These are phyloP conservation scores for Epirrita christyi DNA, from an alignment of 2,888 invertebrate genomes.

Conservation along the genomic window DNA sequence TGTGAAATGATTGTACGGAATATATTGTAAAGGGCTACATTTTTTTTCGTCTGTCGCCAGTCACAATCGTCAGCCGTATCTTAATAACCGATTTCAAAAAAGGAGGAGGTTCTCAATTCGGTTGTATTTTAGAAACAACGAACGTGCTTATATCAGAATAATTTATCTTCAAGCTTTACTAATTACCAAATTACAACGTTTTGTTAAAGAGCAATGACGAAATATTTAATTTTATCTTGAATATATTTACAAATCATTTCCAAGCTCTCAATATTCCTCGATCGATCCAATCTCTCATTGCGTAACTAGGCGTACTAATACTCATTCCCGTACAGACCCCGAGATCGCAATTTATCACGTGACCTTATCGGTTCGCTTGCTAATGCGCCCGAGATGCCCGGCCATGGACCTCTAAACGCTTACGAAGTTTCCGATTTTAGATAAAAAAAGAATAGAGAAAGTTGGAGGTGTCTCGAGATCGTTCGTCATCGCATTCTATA, in stretches of 20 bases:
- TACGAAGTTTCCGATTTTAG: slow-evolving; percentile 11
- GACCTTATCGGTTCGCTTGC: slow-evolving; percentile 21
- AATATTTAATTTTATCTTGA: background rate
- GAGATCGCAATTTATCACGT: slow-evolving; percentile 30
- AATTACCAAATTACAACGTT: too few relatives aligned
- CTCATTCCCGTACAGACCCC: slow-evolving; percentile 9
- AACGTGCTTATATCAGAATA: too few relatives aligned
- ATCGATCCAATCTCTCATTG: slow-evolving; percentile 18
- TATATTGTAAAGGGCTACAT: too few relatives aligned
- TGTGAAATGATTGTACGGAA: too few relatives aligned
- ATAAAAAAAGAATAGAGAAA: background rate
- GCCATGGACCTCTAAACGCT: slow-evolving; percentile 19
- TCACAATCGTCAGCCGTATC: too few relatives aligned
- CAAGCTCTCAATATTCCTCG: background rate
- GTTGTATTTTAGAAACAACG: too few relatives aligned
- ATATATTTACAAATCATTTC: background rate
- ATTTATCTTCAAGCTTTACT: too few relatives aligned
- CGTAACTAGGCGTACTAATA: slow-evolving; percentile 19
- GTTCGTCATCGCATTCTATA: background rate
- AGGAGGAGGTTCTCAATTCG: too few relatives aligned
- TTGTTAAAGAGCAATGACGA: too few relatives aligned
- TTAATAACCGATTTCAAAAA: too few relatives aligned
- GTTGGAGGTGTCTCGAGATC: background rate
- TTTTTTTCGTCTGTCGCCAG: too few relatives aligned
- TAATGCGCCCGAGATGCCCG: slow-evolving; percentile 23